Evolutionary conservation across 2,113 vertebrate genomes (phyloP), one percentile per base, ranked within the genome.

Genomic region (Noturus placidus): DNA sequence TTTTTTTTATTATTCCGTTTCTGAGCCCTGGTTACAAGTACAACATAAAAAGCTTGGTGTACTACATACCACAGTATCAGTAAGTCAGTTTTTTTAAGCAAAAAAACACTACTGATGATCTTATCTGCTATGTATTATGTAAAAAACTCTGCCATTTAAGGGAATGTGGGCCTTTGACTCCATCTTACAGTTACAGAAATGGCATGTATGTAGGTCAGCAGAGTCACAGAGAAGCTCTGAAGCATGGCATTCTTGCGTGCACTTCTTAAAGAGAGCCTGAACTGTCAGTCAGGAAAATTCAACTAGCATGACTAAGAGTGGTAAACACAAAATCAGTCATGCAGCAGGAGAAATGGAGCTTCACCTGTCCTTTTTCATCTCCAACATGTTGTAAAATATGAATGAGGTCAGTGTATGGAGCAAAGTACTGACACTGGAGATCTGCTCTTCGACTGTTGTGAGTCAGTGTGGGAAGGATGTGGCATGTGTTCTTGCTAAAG

Each of bases 151-250:
- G 52, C 27, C 54, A 42, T 38, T 56, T 63, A 67, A 65, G 19
- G 9, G 50, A 65, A 65, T 38, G 50, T 20, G 33, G 69, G 13
- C 14, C 2, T 77, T 27, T 11, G 70, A 15, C 63, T 80, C 33
- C 54, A 69, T 42, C 42, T 50, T 54, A 9, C 38, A 56, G 10
- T 57, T 69, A n/a, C 77, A 81, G 33, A 70, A 50, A 25, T 42
- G 86, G 33, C 25, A 11, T 59, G 69, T 74, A 72, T 59, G 78
- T 81, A 82, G 63, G 38, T 82, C 79, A 82, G 42, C 63, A 38
- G 52, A 82, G 35, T 57, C 20, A 33, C 46, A 50, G 46, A 50
- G n/a, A 82, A 57, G 65, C 86, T 56, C 78, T 25, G 30, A 42
- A 25, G 85, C 74, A 52, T 46, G 61, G 5, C 38, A 4, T 50